Evolutionary conservation across 2,888 invertebrate species (phyloP), one percentile per base, ranked within the genome.

Genomic region (Machimus atricapillus): DNA sequence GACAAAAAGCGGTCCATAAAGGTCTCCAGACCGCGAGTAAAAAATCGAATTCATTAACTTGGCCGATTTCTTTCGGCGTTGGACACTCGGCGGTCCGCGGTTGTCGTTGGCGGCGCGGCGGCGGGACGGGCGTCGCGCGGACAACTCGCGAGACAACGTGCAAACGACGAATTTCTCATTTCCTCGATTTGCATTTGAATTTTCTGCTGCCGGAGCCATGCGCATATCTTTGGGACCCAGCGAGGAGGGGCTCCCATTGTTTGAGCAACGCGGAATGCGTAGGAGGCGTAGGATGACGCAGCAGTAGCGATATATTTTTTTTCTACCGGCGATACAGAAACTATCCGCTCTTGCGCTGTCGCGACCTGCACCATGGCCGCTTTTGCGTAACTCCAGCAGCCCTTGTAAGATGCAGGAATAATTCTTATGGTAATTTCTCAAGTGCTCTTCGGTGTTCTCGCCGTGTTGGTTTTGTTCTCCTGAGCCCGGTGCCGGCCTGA

Each of bases 81-180:
- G 34, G 40, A 3, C 76, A 66, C 66, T 66, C 12, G 19, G 0
- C 4, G 40, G 40, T 12, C 40, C 2, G 40, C 40, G 40, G 2
- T 12, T 9, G 12, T 2, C 34, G 34, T 2, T 34, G 34, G 34
- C 34, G 34, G 8, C n/a, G 5, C 12, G 19, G 19, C 3, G 23
- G 56, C 56, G 19, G 16, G 5, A 16, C 56, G 56, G n/a, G 14
- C 19, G 76, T 37, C 34, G 34, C 34, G 34, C 76, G 76, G 37
- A 16, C 34, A 76, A 9, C 2, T 4, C 12, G 52, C 58, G 58
- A 40, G 40, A 82, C 58, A 66, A 82, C 79, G 52, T 82, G 82
- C 82, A 82, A 82, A 82, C 82, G 34, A 82, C 58, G 66, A 78
- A 82, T 82, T 82, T 82, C 82, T 82, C 82, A 82, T 82, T 82